Evolutionary conservation across 2,888 invertebrate genomes (phyloP), one percentile per base, ranked within the genome.

Genomic region (Lepidochitona cinerea): DNA sequence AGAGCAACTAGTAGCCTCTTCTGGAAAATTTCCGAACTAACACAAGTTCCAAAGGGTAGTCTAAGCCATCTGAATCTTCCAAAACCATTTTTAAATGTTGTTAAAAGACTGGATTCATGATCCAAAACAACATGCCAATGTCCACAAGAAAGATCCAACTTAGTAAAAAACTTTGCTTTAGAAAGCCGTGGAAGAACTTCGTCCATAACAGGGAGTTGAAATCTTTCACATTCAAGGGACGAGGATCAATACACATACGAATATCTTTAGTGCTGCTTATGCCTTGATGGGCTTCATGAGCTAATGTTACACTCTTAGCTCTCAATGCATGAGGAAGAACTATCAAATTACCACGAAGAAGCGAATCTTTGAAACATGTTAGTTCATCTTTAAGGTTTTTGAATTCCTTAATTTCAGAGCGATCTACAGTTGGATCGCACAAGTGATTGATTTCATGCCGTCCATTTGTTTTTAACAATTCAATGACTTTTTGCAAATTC

Each of bases 11-110:
- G 37, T 12, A 81, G 68, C 32, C 76, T 75, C 54, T 65, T 72
- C 70, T 79, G 81, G 68, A 80, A 80, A 26, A 77, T 80, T 59
- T 79, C 75, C 26, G 78, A 52, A 3, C 75, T 77, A 12, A 75
- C 78, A 18, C 68, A 71, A 18, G 64, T 29, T 14, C 78, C 78
- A 53, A 81, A 80, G 7, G 79, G 77, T 26, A 81, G 64, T 54
- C 77, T 65, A 3, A 67, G 59, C 79, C 76, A 81, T 59, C 79
- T 4, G 67, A 73, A 80, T 14, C 81, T 29, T n/a, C 79, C 79
- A 23, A 73, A 75, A 29, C 54, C 59, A 4, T 73, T 73, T 54
- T 75, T 73, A 49, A 79, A 80, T 1, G 75, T 79, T 12, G 77
- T 79, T 29, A 81, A 65, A 12, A 68, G 18, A 29, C 75, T 79